A percentile compares a stretch with the other conserved stretches of the same genome.
Conservation (phyloP, 2,888 invertebrate genomes). For the Mythimna impura region DNA sequence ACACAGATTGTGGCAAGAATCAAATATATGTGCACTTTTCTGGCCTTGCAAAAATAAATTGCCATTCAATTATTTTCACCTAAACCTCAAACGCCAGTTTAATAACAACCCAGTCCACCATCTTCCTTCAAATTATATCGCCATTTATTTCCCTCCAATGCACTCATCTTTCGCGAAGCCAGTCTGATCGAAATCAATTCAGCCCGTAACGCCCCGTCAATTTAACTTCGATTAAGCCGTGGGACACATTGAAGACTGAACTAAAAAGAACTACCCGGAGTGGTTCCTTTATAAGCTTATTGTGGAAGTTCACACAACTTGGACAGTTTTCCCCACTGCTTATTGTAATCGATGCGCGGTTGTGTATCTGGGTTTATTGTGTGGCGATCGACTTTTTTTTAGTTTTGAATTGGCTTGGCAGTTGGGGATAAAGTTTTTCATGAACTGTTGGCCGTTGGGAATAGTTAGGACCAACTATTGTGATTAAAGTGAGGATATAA, state of each 20-base stretch:
- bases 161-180: slow-evolving; percentile 36
- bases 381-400: slow-evolving; percentile 40
- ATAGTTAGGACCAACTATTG: not conserved
- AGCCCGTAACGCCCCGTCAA: slow-evolving; percentile 70
- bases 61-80: too few species aligned
- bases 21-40: too few species aligned
- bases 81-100: not conserved
- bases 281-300: slow-evolving; percentile 53
- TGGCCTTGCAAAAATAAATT: too few species aligned
- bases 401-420: slow-evolving; percentile 1
- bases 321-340: slow-evolving; percentile 42
- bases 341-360: slow-evolving; percentile 52
- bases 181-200: slow-evolving; percentile 71
- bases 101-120: not conserved
- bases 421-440: slow-evolving; percentile 30
- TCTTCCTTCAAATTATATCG: slow-evolving; percentile 19
- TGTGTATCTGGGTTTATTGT: slow-evolving; percentile 46
- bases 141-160: slow-evolving; percentile 45
- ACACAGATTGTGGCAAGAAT: too few species aligned
- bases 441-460: not conserved
- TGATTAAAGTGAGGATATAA: not conserved
- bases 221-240: slow-evolving; percentile 80
- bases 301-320: slow-evolving; percentile 58
- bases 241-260: slow-evolving; percentile 69
- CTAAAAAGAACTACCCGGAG: slow-evolving; percentile 67